Evolutionary conservation across 2,113 vertebrate species (phyloP).

Genomic region (Mirounga angustirostris): DNA sequence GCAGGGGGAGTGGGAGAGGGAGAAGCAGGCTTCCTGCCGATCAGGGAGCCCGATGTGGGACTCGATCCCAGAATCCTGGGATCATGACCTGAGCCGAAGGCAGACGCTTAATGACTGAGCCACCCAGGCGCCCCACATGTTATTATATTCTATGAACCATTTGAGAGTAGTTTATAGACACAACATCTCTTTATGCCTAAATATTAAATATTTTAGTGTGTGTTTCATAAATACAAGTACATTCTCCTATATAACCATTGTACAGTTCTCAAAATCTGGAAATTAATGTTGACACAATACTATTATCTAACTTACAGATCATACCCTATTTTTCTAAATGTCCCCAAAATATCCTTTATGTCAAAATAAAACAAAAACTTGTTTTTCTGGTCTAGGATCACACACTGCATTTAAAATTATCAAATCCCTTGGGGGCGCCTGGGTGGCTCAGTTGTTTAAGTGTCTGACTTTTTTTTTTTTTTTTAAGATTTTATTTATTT

Average conservation of each 20-base stretch:
- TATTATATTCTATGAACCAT: not conserved
- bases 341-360: not conserved
- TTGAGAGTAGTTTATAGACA: not conserved
- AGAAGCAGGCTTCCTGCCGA: too few species aligned
- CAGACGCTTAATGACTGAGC: too few species aligned
- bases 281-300: not conserved
- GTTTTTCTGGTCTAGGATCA: not conserved
- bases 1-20: too few species aligned
- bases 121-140: not conserved
- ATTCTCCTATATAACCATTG: not conserved
- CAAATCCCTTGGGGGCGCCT: too few species aligned
- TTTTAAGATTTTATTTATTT: too few species aligned
- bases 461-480: not conserved
- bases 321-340: not conserved
- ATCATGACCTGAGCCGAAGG: too few species aligned
- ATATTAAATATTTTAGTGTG: not conserved
- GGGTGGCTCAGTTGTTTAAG: too few species aligned
- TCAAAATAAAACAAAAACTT: not conserved
- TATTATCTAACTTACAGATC: not conserved
- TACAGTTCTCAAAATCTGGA: not conserved
- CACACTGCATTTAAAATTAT: not conserved
- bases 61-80: too few species aligned
- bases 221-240: not conserved
- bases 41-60: too few species aligned
- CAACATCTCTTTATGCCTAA: not conserved